A percentile compares a stretch with the other conserved stretches of the same genome.
These are phyloP conservation scores for Drosophila eohydei DNA, from an alignment of 2,888 invertebrate genomes.

Conservation along the genomic window DNA sequence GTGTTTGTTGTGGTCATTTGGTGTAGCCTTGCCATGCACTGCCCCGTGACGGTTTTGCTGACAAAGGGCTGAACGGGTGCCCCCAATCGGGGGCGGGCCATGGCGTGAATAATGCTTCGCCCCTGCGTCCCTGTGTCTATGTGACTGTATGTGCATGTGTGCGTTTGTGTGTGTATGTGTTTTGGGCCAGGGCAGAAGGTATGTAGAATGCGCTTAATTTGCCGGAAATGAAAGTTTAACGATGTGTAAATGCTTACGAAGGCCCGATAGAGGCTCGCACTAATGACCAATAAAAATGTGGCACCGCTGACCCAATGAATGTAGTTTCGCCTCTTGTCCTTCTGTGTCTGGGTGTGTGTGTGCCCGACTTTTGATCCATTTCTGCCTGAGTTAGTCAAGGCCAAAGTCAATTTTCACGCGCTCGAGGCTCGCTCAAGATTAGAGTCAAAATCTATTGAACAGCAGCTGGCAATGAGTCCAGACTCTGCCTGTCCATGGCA, in stretches of 20 bases:
- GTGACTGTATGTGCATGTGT: conserved; percentile 13
- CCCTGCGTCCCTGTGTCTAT: conserved; percentile 3
- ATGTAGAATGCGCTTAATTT: conserved; percentile 79
- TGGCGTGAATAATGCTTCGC: conserved; percentile 24
- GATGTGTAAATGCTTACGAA: conserved; percentile 81
- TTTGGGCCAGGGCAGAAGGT: conserved; percentile 31
- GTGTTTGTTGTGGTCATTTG: conserved; percentile 66
- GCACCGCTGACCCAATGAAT: conserved; percentile 46
- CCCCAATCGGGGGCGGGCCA: conserved; percentile 21
- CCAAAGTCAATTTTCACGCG: conserved; percentile 31
- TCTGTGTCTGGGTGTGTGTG: conserved; percentile 1
- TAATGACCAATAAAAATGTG: conserved; percentile 80
- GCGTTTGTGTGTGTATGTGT: conserved; percentile 11
- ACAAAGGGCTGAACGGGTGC: conserved; percentile 60
- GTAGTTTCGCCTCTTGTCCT: conserved; percentile 7
- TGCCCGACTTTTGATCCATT: conserved; percentile 71
- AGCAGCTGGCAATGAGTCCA: conserved; percentile 25
- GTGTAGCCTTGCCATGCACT: conserved; percentile 11
- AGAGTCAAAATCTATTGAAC: conserved; percentile 40
- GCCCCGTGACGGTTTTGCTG: conserved; percentile 58
- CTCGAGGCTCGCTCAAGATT: conserved; percentile 33
- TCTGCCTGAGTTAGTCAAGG: conserved; percentile 67
- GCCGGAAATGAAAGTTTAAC: conserved; percentile 81
- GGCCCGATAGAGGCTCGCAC: conserved; percentile 73
- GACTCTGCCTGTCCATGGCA: conserved; percentile 36